Evolutionary conservation across 1,140 invertebrate species (phyloP), one percentile per base, ranked within the genome.

Genomic region (Drosophila pseudoananassae): DNA sequence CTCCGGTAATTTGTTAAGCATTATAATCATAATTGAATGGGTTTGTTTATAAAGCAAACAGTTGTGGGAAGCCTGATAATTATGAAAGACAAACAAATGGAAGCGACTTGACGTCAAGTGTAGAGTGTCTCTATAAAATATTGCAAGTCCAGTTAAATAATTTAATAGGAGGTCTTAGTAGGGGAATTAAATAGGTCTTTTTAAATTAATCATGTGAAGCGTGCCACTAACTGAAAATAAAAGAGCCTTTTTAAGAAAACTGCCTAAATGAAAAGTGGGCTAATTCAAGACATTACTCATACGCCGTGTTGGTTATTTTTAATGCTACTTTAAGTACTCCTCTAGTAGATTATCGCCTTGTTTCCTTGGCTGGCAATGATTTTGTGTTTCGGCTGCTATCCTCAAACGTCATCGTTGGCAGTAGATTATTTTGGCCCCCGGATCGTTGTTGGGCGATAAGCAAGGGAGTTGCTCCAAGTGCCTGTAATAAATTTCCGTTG

Each of bases 1-100:
- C 38, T 65, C 55, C 29, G 59, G 49, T 84, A 58, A 70, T 76
- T 74, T 75, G 63, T 71, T 66, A 66, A 64, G 64, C 33, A 58
- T 38, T 47, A 47, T 58, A 74, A 63, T 74, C 58, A 74, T 74
- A 57, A 74, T 75, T 75, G 40, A 65, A 29, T 46, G 29, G 29
- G 40, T 49, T 69, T 69, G 63, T 69, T 68, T 69, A 17, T 25
- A 55, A 10, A 46, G 12, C 29, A 27, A 52, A 20, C 50, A 38
- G 15, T 23, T 27, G 23, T 3, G 8, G 8, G 20, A 20, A 29
- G 4, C 8, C 0, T 17, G 50, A 69, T 69, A 69, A 25, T 23
- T 20, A 7, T 12, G 14, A 23, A 27, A 27, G 6, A n/a, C 29
- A 17, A 69, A 43, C 45, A 69, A 69, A 69, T 25, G 69, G 38